These are phyloP conservation scores for Philhelius pedissequus DNA, from an alignment of 2,888 invertebrate genomes.

Conservation along the genomic window DNA sequence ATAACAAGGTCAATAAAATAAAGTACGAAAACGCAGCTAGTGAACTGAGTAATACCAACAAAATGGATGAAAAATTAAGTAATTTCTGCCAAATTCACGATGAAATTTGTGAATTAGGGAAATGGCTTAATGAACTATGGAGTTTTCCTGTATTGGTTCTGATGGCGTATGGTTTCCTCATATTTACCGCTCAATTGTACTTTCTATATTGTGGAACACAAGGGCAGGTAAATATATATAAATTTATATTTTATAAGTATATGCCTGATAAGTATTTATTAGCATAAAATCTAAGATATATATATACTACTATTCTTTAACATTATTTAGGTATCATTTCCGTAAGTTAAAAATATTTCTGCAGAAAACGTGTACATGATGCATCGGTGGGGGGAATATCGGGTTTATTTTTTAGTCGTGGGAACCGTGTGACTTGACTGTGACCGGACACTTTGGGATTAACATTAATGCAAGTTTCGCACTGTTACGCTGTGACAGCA, in stretches of 20 bases:
- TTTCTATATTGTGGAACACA: slow-evolving; percentile 78
- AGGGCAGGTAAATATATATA: slow-evolving; percentile 71
- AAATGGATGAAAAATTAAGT: slow-evolving; percentile 77
- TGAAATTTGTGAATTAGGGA: slow-evolving; percentile 78
- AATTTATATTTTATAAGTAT: not conserved
- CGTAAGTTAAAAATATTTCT: too few species aligned
- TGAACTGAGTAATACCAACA: slow-evolving; percentile 73
- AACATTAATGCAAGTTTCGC: too few species aligned
- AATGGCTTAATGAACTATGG: slow-evolving; percentile 77
- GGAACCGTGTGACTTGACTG: too few species aligned
- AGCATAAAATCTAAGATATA: too few species aligned
- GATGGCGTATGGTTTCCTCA: slow-evolving; percentile 78
- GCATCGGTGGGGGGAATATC: too few species aligned
- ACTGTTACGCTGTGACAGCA: too few species aligned
- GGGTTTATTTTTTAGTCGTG: too few species aligned
- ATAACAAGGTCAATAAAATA: not conserved
- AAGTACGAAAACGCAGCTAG: slow-evolving; percentile 60
- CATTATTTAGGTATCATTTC: too few species aligned
- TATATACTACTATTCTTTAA: too few species aligned
- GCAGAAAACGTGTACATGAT: too few species aligned
- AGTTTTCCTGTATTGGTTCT: slow-evolving; percentile 77
- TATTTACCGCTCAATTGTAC: slow-evolving; percentile 78
- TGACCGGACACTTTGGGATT: too few species aligned
- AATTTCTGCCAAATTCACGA: slow-evolving; percentile 78
- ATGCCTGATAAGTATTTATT: too few species aligned